Base-by-base conservation (phyloP, 1,140 invertebrate genomes). In the Antheraea mylitta region DNA sequence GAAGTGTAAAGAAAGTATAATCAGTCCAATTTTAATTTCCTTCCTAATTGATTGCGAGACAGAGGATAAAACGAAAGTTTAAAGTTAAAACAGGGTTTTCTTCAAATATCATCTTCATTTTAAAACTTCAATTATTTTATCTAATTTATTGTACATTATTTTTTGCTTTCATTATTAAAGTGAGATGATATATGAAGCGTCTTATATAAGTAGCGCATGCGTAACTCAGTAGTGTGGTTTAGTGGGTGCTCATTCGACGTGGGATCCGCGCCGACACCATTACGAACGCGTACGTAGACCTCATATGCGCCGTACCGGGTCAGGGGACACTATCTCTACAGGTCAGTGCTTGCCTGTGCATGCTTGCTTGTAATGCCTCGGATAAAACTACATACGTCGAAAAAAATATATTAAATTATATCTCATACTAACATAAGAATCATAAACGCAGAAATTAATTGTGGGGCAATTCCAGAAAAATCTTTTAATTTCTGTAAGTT, bases 251-350 rank as follows among this genome's bases (percentile, higher is more conserved):
- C 95, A 96, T 90, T 96, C 96, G 37, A 97, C 97, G 80, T 97
- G 96, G 97, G 96, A 97, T 92, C 96, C 96, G 63, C 94, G 96
- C 61, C 92, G 96, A 53, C 96, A 97, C 85, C 96, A 97, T 92
- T 98, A 98, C 92, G 97, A 97, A 93, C 96, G 97, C 68, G 83
- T 93, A 59, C 81, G 90, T 3, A 80, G 84, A 36, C 78, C 87
- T 16, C 82, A 81, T 64, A 62, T 84, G 64, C 82, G 83, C 63
- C 79, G 88, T 61, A 74, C 83, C n/a, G 87, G 84, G 65, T 90
- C 89, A 74, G 85, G 86, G 42, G 89, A 91, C 69, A 89, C 87
- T 64, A 74, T 85, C 61, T 86, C 89, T 62, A 90, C 87, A 90
- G 90, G 91, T 92, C 30, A 77, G 73, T 61, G 30, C 60, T 61